A percentile compares a stretch with the other conserved stretches of the same genome.
phyloP scores from a whole-genome alignment of 2,888 invertebrate genomes.

The Galerucella pusilla region DNA sequence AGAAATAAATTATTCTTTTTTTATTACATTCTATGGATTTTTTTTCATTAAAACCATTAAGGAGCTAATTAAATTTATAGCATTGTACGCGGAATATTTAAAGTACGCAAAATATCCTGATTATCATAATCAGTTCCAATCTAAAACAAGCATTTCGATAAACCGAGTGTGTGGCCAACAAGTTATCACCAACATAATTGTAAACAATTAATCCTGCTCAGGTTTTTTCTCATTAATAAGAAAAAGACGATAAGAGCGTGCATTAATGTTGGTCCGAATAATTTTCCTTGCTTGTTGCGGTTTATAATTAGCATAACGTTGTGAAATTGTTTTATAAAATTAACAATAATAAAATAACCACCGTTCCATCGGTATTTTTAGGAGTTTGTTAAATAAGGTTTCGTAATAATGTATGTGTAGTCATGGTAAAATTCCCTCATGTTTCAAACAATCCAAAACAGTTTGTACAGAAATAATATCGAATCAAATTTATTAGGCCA shows the following conservation, averaged over 20 bases:
- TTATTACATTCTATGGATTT: background rate
- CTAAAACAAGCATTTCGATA: conserved; percentile 1
- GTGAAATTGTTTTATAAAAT: conserved; percentile 3
- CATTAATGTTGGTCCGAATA: background rate
- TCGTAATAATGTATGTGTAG: background rate
- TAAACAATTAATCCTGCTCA: background rate
- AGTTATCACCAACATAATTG: conserved; percentile 5
- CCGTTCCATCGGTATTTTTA: conserved; percentile 14
- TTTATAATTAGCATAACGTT: conserved; percentile 9
- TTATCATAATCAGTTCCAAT: background rate
- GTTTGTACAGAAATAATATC: too few relatives aligned
- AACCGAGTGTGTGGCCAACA: background rate
- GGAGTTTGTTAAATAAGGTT: background rate
- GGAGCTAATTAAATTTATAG: background rate
- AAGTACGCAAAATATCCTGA: background rate
- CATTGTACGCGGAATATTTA: background rate
- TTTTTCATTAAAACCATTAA: background rate
- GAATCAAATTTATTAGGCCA: too few relatives aligned
- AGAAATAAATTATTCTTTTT: too few relatives aligned
- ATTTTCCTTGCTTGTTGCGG: conserved; percentile 8
- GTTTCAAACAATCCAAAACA: too few relatives aligned
- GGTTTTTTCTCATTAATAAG: conserved; percentile 6
- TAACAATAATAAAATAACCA: background rate
- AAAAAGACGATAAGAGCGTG: background rate
- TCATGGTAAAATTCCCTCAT: too few relatives aligned